phyloP scores from a whole-genome alignment of 2,888 invertebrate genomes.

The Trachelus stipa region DNA sequence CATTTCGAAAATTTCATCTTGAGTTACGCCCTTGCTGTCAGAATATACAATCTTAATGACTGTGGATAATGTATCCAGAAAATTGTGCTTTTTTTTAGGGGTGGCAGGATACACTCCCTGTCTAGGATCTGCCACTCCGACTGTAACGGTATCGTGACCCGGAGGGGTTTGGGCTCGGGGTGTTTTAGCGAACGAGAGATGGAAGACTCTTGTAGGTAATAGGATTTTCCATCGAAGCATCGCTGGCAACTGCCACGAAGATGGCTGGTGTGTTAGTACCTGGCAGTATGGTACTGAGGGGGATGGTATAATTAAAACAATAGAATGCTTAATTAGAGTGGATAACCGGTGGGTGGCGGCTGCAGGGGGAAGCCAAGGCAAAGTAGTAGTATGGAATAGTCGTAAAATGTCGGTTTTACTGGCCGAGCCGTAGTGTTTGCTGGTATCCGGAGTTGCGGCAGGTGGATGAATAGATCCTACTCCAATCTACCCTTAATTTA shows the following conservation, averaged over 20 bases:
- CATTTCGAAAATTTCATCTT: background rate
- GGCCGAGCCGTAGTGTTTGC: constrained; percentile 12
- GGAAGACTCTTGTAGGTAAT: constrained; percentile 7
- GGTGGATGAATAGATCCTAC: constrained; percentile 1
- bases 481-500: background rate
- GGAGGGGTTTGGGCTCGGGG: background rate
- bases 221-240: constrained; percentile 21
- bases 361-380: constrained; percentile 18
- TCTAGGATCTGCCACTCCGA: background rate
- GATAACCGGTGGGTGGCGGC: constrained; percentile 28
- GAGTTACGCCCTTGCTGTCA: background rate
- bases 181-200: background rate
- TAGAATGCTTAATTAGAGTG: constrained; percentile 58
- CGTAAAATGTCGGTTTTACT: constrained; percentile 53
- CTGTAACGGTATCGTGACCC: background rate
- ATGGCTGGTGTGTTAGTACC: constrained; percentile 4
- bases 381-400: constrained; percentile 50
- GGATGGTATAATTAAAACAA: constrained; percentile 53
- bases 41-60: background rate
- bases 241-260: background rate
- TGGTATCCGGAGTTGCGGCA: background rate
- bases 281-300: constrained; percentile 9
- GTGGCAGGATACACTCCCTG: background rate
- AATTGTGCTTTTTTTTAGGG: background rate
- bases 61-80: background rate